Percentiles rank a stretch among this genome's conserved stretches.
Evolutionary conservation across 2,113 vertebrate species (phyloP).

Genomic region (Conger conger): DNA sequence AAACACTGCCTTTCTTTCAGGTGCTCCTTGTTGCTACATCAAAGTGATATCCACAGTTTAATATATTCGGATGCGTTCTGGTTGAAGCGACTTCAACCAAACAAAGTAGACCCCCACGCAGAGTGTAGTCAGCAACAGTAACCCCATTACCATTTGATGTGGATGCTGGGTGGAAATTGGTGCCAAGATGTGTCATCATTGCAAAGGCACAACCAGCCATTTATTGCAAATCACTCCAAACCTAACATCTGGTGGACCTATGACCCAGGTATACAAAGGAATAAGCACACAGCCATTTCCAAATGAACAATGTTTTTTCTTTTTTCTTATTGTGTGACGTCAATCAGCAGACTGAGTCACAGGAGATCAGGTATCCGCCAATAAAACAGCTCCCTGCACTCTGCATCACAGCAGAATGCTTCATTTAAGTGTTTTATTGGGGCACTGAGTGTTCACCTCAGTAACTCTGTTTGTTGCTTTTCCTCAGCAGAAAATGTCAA

Average conservation of each 20-base stretch:
- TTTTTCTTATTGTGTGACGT: conserved; percentile 17
- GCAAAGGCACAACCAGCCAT: neutral
- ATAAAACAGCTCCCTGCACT: neutral
- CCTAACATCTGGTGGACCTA: neutral
- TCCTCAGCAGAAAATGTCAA: neutral
- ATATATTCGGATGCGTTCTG: neutral
- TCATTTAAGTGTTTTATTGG: neutral
- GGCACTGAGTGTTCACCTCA: neutral
- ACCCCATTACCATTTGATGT: conserved; percentile 16
- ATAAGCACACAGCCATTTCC: conserved; percentile 2
- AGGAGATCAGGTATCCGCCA: neutral
- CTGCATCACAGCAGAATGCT: neutral
- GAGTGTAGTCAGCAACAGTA: neutral
- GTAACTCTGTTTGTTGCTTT: neutral
- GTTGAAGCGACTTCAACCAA: neutral
- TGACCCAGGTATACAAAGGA: neutral
- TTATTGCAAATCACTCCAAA: neutral
- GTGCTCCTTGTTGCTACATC: neutral
- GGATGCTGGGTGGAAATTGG: conserved; percentile 17
- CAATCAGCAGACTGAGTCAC: neutral
- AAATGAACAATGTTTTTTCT: neutral
- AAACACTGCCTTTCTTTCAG: neutral
- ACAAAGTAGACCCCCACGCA: neutral
- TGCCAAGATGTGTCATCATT: conserved; percentile 15
- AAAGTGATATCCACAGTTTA: neutral